Base-by-base conservation (phyloP, 2,888 invertebrate genomes). In the Iselma pallidipennis region DNA sequence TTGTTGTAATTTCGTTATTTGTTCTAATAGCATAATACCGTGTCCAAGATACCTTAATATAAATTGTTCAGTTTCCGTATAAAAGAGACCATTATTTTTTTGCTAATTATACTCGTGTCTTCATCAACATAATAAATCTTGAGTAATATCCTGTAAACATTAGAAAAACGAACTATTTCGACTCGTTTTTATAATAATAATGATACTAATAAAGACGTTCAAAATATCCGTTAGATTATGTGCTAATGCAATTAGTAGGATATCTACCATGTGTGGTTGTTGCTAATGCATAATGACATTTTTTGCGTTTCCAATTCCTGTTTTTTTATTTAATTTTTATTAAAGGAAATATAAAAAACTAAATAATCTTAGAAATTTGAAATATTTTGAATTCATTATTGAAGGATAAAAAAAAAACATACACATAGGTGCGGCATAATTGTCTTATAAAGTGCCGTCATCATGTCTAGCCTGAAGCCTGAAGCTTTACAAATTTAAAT, bases 61-160 rank as follows among this genome's bases (percentile, higher is more conserved):
- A 69, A 72, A 73, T 71, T 70, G 69, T 65, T 67, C 68, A 63
- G 68, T 69, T 74, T 72, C 72, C 72, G 72, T 64, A 67, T 71
- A 70, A 71, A 68, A 66, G 64, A 65, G 62, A 50, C 64, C 63
- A 65, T 66, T 67, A 65, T 65, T 65, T 55, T 58, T 59, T 59
- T 33, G 28, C 37, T 59, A 63, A 63, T 63, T 63, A 63, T 16
- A 59, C 63, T 53, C 63, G 63, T 59, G 63, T 59, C 63, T 54
- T 55, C 59, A 23, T 23, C 14, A 25, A 59, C 50, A 52, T 59
- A 58, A 52, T 59, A 58, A 59, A 62, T 62, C 57, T 60, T 49
- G 50, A 49, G 50, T 55, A 58, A 58, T 58, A 54, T 29, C 59
- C 52, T 52, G 51, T 45, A 33, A 21, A 52, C 37, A 55, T 51